Base-by-base conservation (phyloP, 2,113 vertebrate species). In the Dicentrarchus labrax region DNA sequence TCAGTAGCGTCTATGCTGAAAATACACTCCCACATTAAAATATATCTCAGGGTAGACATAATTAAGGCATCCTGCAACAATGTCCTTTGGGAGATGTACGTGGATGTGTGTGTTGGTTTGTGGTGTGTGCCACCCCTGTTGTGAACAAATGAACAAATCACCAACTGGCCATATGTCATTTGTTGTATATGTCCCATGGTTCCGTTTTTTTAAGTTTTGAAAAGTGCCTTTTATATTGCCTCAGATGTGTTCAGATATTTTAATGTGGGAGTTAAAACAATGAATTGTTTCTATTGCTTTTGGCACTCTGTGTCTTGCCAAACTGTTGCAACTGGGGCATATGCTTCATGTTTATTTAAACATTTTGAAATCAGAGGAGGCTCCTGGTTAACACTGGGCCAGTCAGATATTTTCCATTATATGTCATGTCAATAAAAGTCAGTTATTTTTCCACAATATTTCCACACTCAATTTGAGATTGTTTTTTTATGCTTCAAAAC, bases 311-410 rank as follows among this genome's bases (percentile, higher is more conserved):
- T 5, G 47, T 61, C 64, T 71, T 66, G 61, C 76, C 83, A 80
- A 80, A 77, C 16, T n/a, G 53, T 11, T 72, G 67, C 71, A 60
- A 45, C 43, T 15, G 56, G 80, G 67, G 61, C 82, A 80, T 76
- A 65, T 53, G 62, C 75, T 74, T 87, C 84, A 83, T 93, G 87
- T 90, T 87, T 88, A 90, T 91, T 91, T 89, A 87, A 92, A 75
- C 70, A 61, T 86, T 75, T 75, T 66, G 74, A 85, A 67, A 82
- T 90, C 86, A 89, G 71, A 80, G 43, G 24, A 85, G 54, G 57
- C 67, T n/a, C 41, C 48, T 36, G 17, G 72, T 74, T 54, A 62
- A 57, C 21, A 65, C 16, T 19, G 43, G 45, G 41, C 47, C 41
- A 30, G 30, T 68, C 24, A 24, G 41, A 66, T 59, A 39, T 65